Evolutionary conservation across 2,113 vertebrate species (phyloP), one percentile per base, ranked within the genome.

Genomic region (Muscicapa adusta): DNA sequence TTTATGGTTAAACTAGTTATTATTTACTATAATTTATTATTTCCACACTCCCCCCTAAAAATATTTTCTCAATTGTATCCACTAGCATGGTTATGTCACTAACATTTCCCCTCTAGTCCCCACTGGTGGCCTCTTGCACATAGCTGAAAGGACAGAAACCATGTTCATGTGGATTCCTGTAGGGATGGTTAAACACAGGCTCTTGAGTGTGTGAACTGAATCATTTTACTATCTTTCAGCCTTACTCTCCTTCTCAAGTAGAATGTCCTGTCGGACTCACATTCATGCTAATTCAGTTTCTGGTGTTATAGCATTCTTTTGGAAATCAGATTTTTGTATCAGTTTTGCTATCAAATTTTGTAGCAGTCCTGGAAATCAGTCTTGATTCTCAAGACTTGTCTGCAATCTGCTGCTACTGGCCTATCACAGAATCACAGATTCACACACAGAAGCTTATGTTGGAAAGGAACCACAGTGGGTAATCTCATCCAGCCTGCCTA

Each of bases 31-130:
- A 31, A 56, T 91, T 45, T 56, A 33, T 56, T 1, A 5, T 42
- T 62, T 45, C 9, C 3, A 9, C 4, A 1, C 4, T 17, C 3
- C 2, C 28, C 1, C 14, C 6, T 3, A 23, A 6, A 40, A 31
- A 36, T n/a, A 3, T 29, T 70, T 66, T 45, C 73, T 58, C n/a
- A 47, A 31, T 47, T 72, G 4, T 3, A 1, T 54, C 33, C 77
- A 9, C 14, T 29, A 0, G 40, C 6, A 6, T 18, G 1, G 5
- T 25, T 68, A 8, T n/a, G 12, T 47, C 40, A 47, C 23, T 42
- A 33, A 34, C 8, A 19, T 38, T 78, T 85, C 28, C 23, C 1
- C 5, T 45, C 25, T 58, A 5, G 2, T 53, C 38, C 20, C 31
- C 13, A 25, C 17, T 33, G 23, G 17, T 47, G 71, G 19, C 25